Percentiles rank a stretch among this genome's conserved stretches.
Evolutionary conservation across 2,888 invertebrate species (phyloP).

Genomic region (Drosophila greeni): DNA sequence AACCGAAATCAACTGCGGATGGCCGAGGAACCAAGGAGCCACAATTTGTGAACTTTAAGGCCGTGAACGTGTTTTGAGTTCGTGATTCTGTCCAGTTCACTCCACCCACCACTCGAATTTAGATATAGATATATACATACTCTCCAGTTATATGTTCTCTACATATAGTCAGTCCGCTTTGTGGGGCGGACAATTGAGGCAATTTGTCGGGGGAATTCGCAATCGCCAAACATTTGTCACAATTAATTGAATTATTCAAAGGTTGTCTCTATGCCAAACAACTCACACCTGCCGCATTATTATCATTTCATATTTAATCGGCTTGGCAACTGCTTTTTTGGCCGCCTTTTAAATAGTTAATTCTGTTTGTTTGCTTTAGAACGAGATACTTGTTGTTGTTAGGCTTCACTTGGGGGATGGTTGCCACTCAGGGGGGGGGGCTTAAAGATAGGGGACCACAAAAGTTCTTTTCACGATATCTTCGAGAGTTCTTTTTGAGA

Average conservation of each 20-base stretch:
- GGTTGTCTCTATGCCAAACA: slow-evolving; percentile 1
- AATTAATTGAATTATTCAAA: slow-evolving; percentile 18
- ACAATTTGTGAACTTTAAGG: slow-evolving; percentile 27
- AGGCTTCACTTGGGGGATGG: background rate
- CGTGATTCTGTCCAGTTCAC: slow-evolving; percentile 22
- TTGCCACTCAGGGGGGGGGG: background rate
- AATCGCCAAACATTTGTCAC: slow-evolving; percentile 21
- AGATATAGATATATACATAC: slow-evolving; percentile 10
- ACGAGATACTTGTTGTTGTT: slow-evolving; percentile 18
- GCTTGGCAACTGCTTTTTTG: slow-evolving; percentile 28
- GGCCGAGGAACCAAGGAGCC: slow-evolving; percentile 17
- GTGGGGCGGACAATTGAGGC: slow-evolving; percentile 20
- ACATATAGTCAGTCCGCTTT: background rate
- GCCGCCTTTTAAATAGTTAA: slow-evolving; percentile 13
- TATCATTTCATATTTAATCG: slow-evolving; percentile 38
- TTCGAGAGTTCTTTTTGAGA: slow-evolving; percentile 15
- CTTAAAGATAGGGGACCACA: background rate
- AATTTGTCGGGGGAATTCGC: slow-evolving; percentile 31
- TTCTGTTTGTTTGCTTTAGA: slow-evolving; percentile 1
- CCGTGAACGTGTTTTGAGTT: slow-evolving; percentile 57
- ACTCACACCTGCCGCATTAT: slow-evolving; percentile 48
- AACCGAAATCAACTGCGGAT: slow-evolving; percentile 33
- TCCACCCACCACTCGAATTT: slow-evolving; percentile 25
- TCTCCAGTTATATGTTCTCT: background rate
- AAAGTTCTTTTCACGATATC: background rate